A percentile compares a stretch with the other conserved stretches of the same genome.
phyloP scores from a whole-genome alignment of 2,113 vertebrate genomes.

The Anoura caudifer region DNA sequence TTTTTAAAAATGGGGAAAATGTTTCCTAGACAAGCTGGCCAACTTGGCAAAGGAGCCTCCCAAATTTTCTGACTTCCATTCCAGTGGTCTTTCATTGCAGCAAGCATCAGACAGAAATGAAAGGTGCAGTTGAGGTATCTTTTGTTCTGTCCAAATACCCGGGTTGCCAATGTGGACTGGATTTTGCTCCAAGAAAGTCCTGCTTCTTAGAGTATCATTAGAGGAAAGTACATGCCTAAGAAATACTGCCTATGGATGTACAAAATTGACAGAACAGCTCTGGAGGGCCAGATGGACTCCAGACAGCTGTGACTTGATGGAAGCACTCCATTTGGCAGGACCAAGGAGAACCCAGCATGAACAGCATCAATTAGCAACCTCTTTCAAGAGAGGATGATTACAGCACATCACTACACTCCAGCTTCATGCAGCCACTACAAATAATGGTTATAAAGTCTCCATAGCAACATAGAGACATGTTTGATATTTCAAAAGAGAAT shows the following conservation, averaged over 20 bases:
- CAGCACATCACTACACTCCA: background rate
- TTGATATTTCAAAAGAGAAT: background rate
- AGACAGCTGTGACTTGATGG: constrained; percentile 65
- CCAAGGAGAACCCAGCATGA: constrained; percentile 14
- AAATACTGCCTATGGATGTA: constrained; percentile 25
- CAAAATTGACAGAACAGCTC: constrained; percentile 54
- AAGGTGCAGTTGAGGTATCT: background rate
- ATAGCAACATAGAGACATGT: background rate
- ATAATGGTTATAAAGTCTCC: background rate
- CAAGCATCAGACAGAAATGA: background rate
- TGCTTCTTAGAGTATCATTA: constrained; percentile 29
- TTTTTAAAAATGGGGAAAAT: background rate
- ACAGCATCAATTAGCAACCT: constrained; percentile 58
- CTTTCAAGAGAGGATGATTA: constrained; percentile 11
- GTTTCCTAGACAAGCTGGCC: background rate
- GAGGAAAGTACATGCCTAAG: constrained; percentile 56
- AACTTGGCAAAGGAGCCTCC: background rate
- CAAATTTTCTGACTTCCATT: background rate
- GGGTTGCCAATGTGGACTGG: background rate
- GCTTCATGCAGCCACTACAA: constrained; percentile 16
- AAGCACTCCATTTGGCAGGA: constrained; percentile 61
- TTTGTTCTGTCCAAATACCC: background rate
- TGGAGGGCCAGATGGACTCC: constrained; percentile 65
- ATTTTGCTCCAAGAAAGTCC: background rate
- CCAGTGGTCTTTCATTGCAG: background rate